phyloP scores from a whole-genome alignment of 2,113 vertebrate species.

The Ceyx margarethae region DNA sequence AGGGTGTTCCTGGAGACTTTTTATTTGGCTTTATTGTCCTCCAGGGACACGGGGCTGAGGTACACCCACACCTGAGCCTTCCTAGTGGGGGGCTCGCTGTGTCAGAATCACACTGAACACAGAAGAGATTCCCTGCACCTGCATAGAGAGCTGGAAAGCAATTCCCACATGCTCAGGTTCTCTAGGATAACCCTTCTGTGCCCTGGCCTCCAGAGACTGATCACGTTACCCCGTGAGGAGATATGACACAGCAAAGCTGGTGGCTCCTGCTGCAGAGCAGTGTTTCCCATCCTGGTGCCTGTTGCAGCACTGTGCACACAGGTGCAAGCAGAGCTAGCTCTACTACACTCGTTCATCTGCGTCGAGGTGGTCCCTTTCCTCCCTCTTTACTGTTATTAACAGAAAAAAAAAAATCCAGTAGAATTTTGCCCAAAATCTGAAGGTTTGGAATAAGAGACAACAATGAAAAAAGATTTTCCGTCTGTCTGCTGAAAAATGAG shows the following conservation, averaged over 20 bases:
- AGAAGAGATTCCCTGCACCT: background rate
- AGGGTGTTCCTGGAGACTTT: background rate
- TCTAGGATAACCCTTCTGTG: background rate
- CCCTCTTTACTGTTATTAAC: background rate
- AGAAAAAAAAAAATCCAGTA: background rate
- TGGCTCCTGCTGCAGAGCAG: background rate
- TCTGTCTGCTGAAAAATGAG: constrained; percentile 71
- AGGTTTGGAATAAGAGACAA: constrained; percentile 69
- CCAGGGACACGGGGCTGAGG: accelerated
- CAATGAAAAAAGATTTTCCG: constrained; percentile 39
- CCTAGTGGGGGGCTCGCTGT: accelerated
- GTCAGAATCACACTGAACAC: accelerated
- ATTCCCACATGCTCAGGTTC: background rate
- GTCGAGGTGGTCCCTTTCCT: background rate
- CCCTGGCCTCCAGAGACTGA: background rate
- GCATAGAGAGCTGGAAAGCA: background rate
- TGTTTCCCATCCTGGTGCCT: background rate
- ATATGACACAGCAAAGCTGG: accelerated
- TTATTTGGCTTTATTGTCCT: background rate
- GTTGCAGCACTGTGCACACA: background rate
- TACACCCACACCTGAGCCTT: background rate
- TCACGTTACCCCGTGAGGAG: accelerated
- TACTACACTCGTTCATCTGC: background rate
- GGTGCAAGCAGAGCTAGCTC: background rate
- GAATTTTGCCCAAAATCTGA: background rate